Conservation (phyloP, 2,888 invertebrate genomes). For the Acrocyrtus sp. region DNA sequence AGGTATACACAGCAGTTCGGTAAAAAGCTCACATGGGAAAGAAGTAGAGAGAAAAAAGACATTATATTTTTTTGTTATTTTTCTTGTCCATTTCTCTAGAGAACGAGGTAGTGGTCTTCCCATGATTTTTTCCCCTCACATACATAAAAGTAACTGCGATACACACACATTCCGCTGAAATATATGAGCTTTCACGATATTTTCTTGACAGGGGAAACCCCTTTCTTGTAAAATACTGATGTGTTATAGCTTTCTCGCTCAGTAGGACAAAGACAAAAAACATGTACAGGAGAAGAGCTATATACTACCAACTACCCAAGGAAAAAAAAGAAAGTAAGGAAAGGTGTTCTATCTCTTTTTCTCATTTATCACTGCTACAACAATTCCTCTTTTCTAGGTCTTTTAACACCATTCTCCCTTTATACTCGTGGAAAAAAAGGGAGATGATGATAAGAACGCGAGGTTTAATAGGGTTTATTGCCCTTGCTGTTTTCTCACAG, state of each 20-base stretch:
- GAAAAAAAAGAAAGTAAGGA: slow-evolving; percentile 13
- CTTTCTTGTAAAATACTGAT: slow-evolving; percentile 26
- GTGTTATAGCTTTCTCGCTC: no score
- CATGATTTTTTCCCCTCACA: slow-evolving; percentile 27
- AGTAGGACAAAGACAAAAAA: no score
- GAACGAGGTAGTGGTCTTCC: slow-evolving; percentile 31
- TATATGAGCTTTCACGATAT: slow-evolving; percentile 28
- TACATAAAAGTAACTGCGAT: no score
- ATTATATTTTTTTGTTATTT: slow-evolving; percentile 38
- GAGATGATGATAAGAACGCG: slow-evolving; percentile 10
- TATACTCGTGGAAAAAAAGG: no score
- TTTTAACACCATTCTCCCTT: slow-evolving; percentile 24
- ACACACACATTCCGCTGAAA: no score
- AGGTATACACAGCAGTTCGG: neutral
- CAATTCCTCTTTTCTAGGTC: slow-evolving; percentile 32
- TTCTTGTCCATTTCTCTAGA: slow-evolving; percentile 36
- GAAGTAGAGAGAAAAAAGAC: slow-evolving; percentile 25
- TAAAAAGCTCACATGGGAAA: slow-evolving; percentile 25
- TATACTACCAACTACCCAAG: neutral
- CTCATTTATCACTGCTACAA: slow-evolving; percentile 44
- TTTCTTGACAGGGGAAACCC: slow-evolving; percentile 29
- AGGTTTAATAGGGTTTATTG: no score
- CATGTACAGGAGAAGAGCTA: neutral
- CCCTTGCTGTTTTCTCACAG: no score
- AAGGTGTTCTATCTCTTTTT: slow-evolving; percentile 47